Conservation (phyloP, 1,140 invertebrate species). For the Drosophila triauraria region DNA sequence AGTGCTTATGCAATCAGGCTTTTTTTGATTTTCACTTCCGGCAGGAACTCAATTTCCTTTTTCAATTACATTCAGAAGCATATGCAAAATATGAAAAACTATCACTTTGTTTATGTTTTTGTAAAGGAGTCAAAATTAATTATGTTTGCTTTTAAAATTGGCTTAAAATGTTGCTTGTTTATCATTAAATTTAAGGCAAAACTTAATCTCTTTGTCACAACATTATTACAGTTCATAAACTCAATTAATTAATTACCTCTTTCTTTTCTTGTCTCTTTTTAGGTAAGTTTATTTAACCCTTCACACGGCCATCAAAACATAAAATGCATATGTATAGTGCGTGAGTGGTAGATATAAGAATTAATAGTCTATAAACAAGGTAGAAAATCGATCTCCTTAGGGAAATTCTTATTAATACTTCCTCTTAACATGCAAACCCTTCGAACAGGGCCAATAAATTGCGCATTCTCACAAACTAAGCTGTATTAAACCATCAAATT, state of each 20-base stretch:
- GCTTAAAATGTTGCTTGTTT: neutral
- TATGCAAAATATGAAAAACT: too few species aligned
- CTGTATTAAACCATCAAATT: slow-evolving; percentile 43
- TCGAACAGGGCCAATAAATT: slow-evolving; percentile 42
- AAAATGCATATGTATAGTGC: slow-evolving; percentile 31
- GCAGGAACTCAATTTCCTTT: neutral
- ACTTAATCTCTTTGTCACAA: neutral
- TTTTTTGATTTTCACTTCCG: neutral
- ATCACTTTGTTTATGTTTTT: neutral
- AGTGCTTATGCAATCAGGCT: neutral
- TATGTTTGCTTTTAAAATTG: neutral
- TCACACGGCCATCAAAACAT: slow-evolving; percentile 3
- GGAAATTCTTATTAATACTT: slow-evolving; percentile 2
- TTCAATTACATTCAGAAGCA: neutral
- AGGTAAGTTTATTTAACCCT: slow-evolving; percentile 60
- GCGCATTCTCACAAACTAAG: slow-evolving; percentile 21
- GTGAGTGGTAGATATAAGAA: slow-evolving; percentile 63
- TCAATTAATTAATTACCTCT: neutral
- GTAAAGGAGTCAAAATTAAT: neutral
- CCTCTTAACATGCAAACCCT: slow-evolving; percentile 3
- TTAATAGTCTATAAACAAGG: slow-evolving; percentile 14
- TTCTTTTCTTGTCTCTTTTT: slow-evolving; percentile 44
- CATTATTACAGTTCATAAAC: neutral
- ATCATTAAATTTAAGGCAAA: neutral
- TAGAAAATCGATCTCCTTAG: neutral